Conservation (phyloP, 2,113 vertebrate species). For the Lichenostomus cassidix region DNA sequence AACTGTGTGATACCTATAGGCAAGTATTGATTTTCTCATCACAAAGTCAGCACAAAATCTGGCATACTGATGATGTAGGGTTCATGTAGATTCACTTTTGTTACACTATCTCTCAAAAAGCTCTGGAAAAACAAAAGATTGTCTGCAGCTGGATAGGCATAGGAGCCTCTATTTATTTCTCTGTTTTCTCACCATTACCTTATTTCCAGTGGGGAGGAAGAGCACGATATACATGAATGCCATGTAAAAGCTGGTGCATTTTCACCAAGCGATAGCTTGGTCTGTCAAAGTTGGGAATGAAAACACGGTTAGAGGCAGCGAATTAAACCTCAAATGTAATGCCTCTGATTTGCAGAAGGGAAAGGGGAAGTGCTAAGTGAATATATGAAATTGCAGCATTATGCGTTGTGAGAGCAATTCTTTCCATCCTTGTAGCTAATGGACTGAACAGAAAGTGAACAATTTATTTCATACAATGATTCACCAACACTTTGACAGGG, state of each 20-base stretch:
- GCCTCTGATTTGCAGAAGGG: slow-evolving; percentile 60
- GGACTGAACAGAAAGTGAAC: slow-evolving; percentile 77
- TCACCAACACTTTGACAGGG: slow-evolving; percentile 74
- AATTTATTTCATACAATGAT: slow-evolving; percentile 78
- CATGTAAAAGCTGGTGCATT: background rate
- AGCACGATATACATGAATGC: background rate
- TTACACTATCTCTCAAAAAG: background rate
- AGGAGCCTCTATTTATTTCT: background rate
- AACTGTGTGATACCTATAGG: background rate
- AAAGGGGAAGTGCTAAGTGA: slow-evolving; percentile 71
- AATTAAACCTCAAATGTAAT: slow-evolving; percentile 68
- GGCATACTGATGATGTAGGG: background rate
- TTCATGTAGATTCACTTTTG: background rate
- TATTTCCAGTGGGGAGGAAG: background rate
- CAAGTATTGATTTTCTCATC: background rate
- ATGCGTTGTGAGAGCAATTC: slow-evolving; percentile 72
- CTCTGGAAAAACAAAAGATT: background rate
- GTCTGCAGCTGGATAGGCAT: background rate
- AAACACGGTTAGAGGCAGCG: slow-evolving; percentile 60
- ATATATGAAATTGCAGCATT: slow-evolving; percentile 76
- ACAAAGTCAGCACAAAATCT: background rate
- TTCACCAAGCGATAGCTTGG: slow-evolving; percentile 24
- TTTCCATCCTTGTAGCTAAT: slow-evolving; percentile 75
- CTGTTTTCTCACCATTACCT: background rate
- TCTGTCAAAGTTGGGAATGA: slow-evolving; percentile 62